Conservation (phyloP, 30 jellyfish, hydroid and myxozoan genomes). For the Hydra vulgaris region DNA sequence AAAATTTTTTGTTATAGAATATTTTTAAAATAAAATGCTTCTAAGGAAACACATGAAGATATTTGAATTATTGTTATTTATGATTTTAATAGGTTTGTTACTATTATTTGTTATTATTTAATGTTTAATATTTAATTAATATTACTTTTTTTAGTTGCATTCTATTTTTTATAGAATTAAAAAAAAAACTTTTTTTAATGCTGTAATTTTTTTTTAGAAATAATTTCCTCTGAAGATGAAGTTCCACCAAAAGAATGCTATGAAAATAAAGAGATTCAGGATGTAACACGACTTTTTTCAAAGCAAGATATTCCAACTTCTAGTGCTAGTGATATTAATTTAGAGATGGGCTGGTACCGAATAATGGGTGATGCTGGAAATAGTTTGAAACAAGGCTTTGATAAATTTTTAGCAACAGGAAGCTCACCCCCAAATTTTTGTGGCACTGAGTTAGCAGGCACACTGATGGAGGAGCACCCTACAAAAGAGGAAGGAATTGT, state of each 20-base stretch:
- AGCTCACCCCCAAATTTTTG: slow-evolving; percentile 38
- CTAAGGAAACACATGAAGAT: too few species aligned
- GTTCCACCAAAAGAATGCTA: slow-evolving; percentile 28
- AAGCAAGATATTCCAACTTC: slow-evolving; percentile 28
- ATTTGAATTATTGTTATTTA: too few species aligned
- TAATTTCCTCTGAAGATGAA: background rate
- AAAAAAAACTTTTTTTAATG: background rate
- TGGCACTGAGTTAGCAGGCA: slow-evolving; percentile 43
- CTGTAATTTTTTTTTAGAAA: background rate
- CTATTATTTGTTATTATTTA: too few species aligned
- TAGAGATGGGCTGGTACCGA: slow-evolving; percentile 43
- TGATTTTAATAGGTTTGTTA: too few species aligned
- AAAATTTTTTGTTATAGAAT: background rate
- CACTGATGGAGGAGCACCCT: slow-evolving; percentile 42
- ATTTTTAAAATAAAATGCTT: too few species aligned
- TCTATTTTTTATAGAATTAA: background rate
- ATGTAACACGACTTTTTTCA: slow-evolving; percentile 11
- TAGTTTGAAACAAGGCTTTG: slow-evolving; percentile 29
- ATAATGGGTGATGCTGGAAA: slow-evolving; percentile 39
- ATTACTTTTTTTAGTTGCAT: too few species aligned
- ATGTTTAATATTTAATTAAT: too few species aligned
- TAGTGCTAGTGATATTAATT: slow-evolving; percentile 19
- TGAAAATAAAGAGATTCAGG: slow-evolving; percentile 18
- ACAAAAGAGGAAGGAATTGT: slow-evolving; percentile 48
- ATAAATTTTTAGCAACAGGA: slow-evolving; percentile 7